These are phyloP conservation scores for Sceloporus undulatus DNA, from an alignment of 2,113 vertebrate genomes.

Conservation along the genomic window DNA sequence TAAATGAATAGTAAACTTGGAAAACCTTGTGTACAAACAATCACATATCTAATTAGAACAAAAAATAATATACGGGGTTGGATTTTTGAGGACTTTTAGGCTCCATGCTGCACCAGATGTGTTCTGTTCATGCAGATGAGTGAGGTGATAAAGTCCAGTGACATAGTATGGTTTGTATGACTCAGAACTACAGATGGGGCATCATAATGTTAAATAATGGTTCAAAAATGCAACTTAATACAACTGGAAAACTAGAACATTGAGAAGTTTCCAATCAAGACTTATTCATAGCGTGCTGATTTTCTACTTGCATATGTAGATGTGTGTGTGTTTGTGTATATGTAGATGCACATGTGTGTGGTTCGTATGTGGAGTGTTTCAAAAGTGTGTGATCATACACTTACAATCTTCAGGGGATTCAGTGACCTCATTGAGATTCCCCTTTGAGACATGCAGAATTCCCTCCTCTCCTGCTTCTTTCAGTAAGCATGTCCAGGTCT, in stretches of 20 bases:
- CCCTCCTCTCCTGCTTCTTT: too few species aligned
- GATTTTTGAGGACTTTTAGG: background rate
- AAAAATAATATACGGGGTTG: background rate
- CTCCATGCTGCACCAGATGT: background rate
- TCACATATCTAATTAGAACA: background rate
- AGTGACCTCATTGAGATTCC: background rate
- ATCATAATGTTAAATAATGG: background rate
- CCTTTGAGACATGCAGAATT: background rate
- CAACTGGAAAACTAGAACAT: background rate
- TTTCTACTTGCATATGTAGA: background rate
- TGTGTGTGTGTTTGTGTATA: background rate
- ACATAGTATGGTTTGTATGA: background rate
- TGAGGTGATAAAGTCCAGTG: background rate
- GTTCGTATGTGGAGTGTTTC: background rate
- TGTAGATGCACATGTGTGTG: background rate
- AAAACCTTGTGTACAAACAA: background rate
- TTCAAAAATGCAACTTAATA: background rate
- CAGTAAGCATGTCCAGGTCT: background rate
- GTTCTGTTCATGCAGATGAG: background rate
- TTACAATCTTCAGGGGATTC: too few species aligned
- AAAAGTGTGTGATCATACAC: background rate
- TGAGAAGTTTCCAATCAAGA: background rate
- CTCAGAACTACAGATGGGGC: too few species aligned
- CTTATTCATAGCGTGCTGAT: too few species aligned
- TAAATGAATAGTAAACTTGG: background rate